Conservation (phyloP, 2,888 invertebrate genomes). For the Platycheirus albimanus region DNA sequence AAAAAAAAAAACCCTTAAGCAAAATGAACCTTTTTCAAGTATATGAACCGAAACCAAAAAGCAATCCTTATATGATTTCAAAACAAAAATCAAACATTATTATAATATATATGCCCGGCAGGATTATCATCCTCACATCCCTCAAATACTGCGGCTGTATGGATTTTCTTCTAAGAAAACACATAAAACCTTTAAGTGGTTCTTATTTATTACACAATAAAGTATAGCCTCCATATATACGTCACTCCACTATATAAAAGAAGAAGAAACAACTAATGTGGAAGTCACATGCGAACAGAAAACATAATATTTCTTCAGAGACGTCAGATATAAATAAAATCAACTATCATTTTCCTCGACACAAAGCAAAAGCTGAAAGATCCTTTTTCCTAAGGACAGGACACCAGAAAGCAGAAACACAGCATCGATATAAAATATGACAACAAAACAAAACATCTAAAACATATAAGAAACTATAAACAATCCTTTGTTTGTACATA, state of each 20-base stretch:
- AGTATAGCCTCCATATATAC: constrained; percentile 19
- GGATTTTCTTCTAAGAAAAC: constrained; percentile 22
- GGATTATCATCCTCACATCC: no score
- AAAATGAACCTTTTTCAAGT: no score
- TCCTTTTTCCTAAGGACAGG: no score
- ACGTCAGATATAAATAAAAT: constrained; percentile 45
- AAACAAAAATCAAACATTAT: no score
- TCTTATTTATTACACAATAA: constrained; percentile 50
- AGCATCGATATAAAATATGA: constrained; percentile 21
- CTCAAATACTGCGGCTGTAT: neutral
- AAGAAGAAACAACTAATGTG: constrained; percentile 42
- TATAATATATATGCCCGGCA: no score
- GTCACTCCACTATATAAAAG: constrained; percentile 16
- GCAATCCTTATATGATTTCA: no score
- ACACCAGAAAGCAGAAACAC: no score
- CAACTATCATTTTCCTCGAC: no score
- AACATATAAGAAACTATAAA: no score
- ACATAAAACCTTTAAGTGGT: constrained; percentile 43
- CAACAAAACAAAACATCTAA: constrained; percentile 38
- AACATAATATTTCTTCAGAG: constrained; percentile 42
- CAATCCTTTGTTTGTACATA: no score
- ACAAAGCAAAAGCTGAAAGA: constrained; percentile 32
- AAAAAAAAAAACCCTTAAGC: no score
- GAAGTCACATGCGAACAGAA: constrained; percentile 45
- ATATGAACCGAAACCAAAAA: no score